A percentile compares a stretch with the other conserved stretches of the same genome.
phyloP scores from a whole-genome alignment of 2,888 invertebrate genomes.

The Drosophila mettleri region DNA sequence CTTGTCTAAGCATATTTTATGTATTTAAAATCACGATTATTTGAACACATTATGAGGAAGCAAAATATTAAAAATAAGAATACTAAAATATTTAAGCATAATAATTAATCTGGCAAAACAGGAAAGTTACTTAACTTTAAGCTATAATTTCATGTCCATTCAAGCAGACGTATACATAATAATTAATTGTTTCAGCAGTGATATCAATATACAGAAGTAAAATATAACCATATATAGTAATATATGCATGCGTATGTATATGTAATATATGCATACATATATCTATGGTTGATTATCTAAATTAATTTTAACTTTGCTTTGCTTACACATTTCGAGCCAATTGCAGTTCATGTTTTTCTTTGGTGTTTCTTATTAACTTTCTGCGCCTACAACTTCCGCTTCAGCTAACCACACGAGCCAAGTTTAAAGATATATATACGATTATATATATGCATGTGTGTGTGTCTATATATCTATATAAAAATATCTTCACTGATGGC shows the following conservation, averaged over 20 bases:
- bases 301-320: too few species aligned
- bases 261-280: neutral
- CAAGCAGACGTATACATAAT: neutral
- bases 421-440: slow-evolving; percentile 10
- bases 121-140: too few species aligned
- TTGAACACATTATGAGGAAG: too few species aligned
- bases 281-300: neutral
- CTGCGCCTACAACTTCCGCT: slow-evolving; percentile 74
- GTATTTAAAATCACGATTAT: too few species aligned
- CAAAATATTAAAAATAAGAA: too few species aligned
- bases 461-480: neutral
- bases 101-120: too few species aligned
- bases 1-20: too few species aligned
- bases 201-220: too few species aligned
- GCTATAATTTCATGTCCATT: neutral
- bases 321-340: neutral
- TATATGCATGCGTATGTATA: too few species aligned
- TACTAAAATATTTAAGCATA: too few species aligned
- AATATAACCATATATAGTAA: too few species aligned
- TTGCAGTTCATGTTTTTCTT: neutral
- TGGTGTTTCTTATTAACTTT: slow-evolving; percentile 49
- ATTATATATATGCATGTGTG: neutral
- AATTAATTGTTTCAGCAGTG: neutral
- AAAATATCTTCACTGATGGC: slow-evolving; percentile 24
- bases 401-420: slow-evolving; percentile 10